Percentiles rank a stretch among this genome's conserved stretches.
Evolutionary conservation across 2,888 invertebrate genomes (phyloP).

Genomic region (Leptarthrus brevirostris): DNA sequence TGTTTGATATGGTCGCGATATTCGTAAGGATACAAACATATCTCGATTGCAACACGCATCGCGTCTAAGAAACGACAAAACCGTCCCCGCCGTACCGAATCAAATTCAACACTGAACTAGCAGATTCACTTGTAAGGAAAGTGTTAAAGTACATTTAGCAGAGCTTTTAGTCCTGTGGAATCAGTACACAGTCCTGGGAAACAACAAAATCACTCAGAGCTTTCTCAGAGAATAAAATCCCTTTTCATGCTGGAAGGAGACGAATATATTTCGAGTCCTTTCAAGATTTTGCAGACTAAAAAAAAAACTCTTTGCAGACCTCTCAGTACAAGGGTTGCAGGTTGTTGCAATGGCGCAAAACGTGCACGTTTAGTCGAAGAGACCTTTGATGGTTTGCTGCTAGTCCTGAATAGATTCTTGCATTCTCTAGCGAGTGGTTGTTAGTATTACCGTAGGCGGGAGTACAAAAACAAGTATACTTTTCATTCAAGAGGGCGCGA

Average conservation of each 20-base stretch:
- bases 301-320: conserved; percentile 28
- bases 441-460: conserved; percentile 19
- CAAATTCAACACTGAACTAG: conserved; percentile 49
- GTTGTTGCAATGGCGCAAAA: conserved; percentile 40
- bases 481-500: conserved; percentile 20
- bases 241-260: neutral
- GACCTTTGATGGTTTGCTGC: neutral
- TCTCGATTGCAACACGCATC: neutral
- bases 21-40: neutral
- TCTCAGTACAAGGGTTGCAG: conserved; percentile 14
- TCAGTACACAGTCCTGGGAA: neutral
- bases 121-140: conserved; percentile 47
- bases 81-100: conserved; percentile 35
- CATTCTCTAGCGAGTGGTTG: conserved; percentile 6
- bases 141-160: conserved; percentile 47
- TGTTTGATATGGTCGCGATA: neutral
- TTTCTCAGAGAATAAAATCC: conserved; percentile 5
- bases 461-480: conserved; percentile 18
- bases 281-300: conserved; percentile 19
- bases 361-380: conserved; percentile 20
- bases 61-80: neutral
- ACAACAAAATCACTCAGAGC: neutral
- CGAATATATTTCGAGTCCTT: neutral
- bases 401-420: neutral
- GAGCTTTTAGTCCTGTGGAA: conserved; percentile 28